Evolutionary conservation across 2,113 vertebrate species (phyloP).

Genomic region (Erpornis zantholeuca): DNA sequence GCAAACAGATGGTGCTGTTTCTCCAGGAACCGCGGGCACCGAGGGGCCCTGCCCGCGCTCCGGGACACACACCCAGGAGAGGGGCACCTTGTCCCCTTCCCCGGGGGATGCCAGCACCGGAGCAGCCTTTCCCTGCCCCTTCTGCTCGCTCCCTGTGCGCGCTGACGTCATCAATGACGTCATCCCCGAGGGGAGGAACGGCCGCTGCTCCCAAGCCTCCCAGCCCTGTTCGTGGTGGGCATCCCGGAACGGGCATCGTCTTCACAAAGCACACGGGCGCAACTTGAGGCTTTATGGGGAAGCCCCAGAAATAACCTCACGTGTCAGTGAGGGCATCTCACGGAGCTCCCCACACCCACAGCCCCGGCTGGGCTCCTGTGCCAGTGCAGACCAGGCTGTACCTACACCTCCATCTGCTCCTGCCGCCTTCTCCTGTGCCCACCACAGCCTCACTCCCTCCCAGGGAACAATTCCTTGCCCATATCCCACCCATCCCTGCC

Average conservation of each 20-base stretch:
- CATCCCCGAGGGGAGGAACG: accelerated
- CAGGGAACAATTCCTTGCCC: background rate
- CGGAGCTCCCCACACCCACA: background rate
- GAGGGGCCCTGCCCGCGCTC: background rate
- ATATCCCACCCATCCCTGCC: background rate
- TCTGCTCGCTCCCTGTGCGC: background rate
- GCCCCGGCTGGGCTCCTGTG: background rate
- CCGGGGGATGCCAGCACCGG: accelerated
- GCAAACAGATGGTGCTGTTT: background rate
- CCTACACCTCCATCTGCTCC: background rate
- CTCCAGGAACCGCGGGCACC: background rate
- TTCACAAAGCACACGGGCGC: background rate
- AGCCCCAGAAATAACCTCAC: background rate
- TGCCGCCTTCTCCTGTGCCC: background rate
- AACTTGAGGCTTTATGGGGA: background rate
- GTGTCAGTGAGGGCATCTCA: background rate
- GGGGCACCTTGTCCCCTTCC: background rate
- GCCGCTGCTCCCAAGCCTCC: background rate
- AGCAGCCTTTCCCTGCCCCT: background rate
- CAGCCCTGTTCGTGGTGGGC: background rate
- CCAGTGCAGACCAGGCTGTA: background rate
- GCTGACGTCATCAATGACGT: background rate
- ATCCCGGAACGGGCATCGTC: too few relatives aligned
- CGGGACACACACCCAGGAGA: background rate
- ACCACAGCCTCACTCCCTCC: background rate